Base-by-base conservation (phyloP, 2,113 vertebrate genomes). In the Tympanuchus pallidicinctus region DNA sequence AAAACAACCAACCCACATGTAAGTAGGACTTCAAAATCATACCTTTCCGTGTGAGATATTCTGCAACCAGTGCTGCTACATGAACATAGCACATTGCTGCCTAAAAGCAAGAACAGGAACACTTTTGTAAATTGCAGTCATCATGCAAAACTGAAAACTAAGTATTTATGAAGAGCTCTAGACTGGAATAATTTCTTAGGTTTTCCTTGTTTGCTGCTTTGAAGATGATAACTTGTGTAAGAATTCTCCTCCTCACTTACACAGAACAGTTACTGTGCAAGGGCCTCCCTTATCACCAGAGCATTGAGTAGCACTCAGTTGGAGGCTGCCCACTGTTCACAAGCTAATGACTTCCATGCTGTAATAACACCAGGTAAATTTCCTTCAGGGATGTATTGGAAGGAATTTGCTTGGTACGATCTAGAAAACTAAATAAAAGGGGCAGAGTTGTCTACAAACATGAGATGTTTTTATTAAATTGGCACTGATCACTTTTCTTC, bases 81-180 rank as follows among this genome's bases (percentile, higher is more conserved):
- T 99, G 99, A 67, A 99, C 98, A 19, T 99, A 99, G 92, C 99
- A 99, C 99, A 99, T 99, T 61, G 99, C 99, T 4, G 99, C 99
- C 99, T 99, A 95, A 87, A 91, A 95, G 84, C 52, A 96, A 56
- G 94, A 93, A 91, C 1, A 87, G 42, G 10, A 86, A 72, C 14
- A 45, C 25, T 27, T 4, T 86, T 74, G 66, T 7, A 85, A 76
- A 71, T 56, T 6, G 52, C n/a, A 65, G 24, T 43, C 36, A 45
- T 36, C 87, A 69, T 1, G 10, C 22, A 43, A 82, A 17, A 59
- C 38, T 59, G 40, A 59, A 86, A 43, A 6, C 4, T 43, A 75
- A 7, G 12, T 27, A 30, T 3, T 4, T 3, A 69, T 66, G 10
- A 78, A 19, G 1, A 74, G 17, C 3, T n/a, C 48, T 20, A 64